Percentiles rank a stretch among this genome's conserved stretches.
Evolutionary conservation across 2,113 vertebrate species (phyloP).

Genomic region (Notothenia rossii): DNA sequence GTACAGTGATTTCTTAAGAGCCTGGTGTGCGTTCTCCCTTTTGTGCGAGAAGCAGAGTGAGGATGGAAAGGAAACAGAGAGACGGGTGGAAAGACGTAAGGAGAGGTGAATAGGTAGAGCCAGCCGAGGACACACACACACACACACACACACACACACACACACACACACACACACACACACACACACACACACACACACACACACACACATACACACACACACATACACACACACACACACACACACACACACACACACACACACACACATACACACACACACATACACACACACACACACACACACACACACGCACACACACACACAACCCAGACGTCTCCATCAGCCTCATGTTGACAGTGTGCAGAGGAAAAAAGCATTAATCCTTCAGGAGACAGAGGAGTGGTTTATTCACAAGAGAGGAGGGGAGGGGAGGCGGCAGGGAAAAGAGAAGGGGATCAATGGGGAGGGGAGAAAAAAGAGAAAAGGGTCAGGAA

Average conservation of each 20-base stretch:
- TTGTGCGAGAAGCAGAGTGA: neutral
- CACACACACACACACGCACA: too few relatives aligned
- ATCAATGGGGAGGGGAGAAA: neutral
- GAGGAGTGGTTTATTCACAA: slow-evolving; percentile 1
- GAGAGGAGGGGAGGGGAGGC: neutral
- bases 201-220: neutral
- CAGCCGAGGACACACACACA: slow-evolving; percentile 33
- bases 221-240: neutral
- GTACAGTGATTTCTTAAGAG: slow-evolving; percentile 57
- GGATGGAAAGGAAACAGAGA: slow-evolving; percentile 4
- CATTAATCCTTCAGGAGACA: slow-evolving; percentile 1
- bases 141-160: slow-evolving; percentile 16
- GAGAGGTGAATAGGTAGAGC: slow-evolving; percentile 30
- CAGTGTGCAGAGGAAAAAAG: neutral
- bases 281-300: neutral
- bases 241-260: slow-evolving; percentile 12
- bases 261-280: slow-evolving; percentile 1
- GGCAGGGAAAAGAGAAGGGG: neutral
- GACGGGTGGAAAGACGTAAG: slow-evolving; percentile 9
- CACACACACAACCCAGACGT: slow-evolving; percentile 9
- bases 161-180: neutral
- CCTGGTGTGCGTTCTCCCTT: slow-evolving; percentile 13
- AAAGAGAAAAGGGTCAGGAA: neutral
- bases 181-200: too few relatives aligned
- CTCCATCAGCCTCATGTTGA: slow-evolving; percentile 16